phyloP scores from a whole-genome alignment of 2,797 vertebrate genomes.

The Fratercula arctica region DNA sequence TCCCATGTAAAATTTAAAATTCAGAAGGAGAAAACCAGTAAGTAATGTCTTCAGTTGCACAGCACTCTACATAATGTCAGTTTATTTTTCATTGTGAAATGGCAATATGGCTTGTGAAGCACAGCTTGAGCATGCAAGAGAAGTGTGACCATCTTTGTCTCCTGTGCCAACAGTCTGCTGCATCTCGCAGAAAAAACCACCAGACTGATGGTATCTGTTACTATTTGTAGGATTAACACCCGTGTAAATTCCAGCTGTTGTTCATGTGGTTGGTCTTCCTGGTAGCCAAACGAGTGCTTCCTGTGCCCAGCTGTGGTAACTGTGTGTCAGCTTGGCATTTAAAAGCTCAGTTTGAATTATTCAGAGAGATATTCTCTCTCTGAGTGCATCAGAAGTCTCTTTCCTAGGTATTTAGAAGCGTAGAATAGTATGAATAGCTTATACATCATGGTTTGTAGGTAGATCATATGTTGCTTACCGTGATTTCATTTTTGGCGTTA shows the following conservation, averaged over 20 bases:
- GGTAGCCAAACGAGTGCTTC: not conserved
- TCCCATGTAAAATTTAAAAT: not conserved
- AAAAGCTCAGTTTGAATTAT: not conserved
- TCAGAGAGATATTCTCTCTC: not conserved
- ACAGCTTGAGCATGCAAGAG: not conserved
- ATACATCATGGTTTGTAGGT: not conserved
- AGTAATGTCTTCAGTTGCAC: not conserved
- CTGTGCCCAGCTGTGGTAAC: not conserved
- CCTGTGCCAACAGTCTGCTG: not conserved
- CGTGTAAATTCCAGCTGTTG: conserved; percentile 38
- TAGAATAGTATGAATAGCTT: not conserved
- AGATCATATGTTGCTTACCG: not conserved
- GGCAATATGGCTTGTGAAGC: conserved; percentile 9
- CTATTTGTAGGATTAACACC: not conserved
- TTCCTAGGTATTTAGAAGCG: not conserved
- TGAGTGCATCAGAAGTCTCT: not conserved
- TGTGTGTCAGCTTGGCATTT: not conserved
- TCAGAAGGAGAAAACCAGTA: not conserved
- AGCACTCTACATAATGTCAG: not conserved
- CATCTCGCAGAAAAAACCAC: not conserved
- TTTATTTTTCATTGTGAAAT: conserved; percentile 5
- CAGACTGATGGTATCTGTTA: not conserved
- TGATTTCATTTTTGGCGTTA: not conserved
- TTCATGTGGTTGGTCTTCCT: not conserved
- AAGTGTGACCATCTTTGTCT: not conserved